phyloP scores from a whole-genome alignment of 2,113 vertebrate species.

The Sporophila hypoxantha region DNA sequence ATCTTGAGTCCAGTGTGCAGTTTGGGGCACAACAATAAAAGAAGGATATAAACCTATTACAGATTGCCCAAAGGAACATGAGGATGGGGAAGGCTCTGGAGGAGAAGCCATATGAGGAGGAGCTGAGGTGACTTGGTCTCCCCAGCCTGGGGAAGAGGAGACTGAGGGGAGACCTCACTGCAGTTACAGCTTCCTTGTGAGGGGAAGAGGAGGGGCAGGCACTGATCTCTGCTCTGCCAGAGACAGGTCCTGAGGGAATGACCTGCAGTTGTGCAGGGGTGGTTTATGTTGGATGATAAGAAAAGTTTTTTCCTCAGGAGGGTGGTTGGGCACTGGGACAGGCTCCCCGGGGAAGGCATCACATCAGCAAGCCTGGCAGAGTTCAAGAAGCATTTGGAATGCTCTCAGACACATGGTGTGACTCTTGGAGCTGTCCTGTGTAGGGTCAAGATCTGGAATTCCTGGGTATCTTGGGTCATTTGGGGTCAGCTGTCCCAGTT shows the following conservation, averaged over 20 bases:
- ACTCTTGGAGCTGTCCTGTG: neutral
- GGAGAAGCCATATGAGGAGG: fast-evolving
- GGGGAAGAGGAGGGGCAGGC: neutral
- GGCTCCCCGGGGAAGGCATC: fast-evolving
- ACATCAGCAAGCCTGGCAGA: neutral
- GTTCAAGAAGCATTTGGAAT: neutral
- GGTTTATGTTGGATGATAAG: neutral
- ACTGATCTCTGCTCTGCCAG: neutral
- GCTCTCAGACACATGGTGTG: neutral
- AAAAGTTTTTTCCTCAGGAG: neutral
- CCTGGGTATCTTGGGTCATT: neutral
- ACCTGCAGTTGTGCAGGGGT: neutral
- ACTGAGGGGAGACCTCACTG: neutral
- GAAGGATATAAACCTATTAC: neutral
- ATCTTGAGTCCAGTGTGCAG: too few relatives aligned
- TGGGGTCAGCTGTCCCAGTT: neutral
- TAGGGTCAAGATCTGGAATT: neutral
- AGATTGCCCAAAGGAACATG: neutral
- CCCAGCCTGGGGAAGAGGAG: neutral
- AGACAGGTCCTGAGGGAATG: neutral
- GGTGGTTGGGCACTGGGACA: neutral
- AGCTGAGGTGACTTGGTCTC: neutral
- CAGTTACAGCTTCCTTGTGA: fast-evolving
- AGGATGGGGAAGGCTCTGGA: neutral
- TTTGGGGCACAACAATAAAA: neutral